Evolutionary conservation across 2,888 invertebrate genomes (phyloP).

Genomic region (Halocaridina rubra): DNA sequence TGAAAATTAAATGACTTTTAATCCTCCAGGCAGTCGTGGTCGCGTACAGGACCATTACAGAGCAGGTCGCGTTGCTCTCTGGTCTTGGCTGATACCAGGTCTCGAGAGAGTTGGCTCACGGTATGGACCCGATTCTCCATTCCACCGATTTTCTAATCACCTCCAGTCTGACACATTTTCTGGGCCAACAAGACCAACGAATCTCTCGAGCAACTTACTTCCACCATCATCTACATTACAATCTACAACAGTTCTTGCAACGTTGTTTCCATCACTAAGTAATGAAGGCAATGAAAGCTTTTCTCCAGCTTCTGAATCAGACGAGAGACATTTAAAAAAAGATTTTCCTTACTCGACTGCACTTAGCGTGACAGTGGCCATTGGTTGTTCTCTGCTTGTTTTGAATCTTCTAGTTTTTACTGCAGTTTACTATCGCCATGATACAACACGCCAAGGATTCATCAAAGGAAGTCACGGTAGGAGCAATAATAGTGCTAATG

Average conservation of each 20-base stretch:
- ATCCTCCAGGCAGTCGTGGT: conserved; percentile 46
- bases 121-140: conserved; percentile 59
- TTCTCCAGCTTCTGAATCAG: too few species aligned
- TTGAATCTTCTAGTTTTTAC: conserved; percentile 93
- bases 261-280: too few species aligned
- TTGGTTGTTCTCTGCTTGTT: conserved; percentile 91
- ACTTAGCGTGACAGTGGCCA: conserved; percentile 94
- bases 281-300: too few species aligned
- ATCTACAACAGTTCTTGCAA: too few species aligned
- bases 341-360: conserved; percentile 80
- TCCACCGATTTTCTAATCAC: conserved; percentile 55
- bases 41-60: conserved; percentile 93
- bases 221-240: too few species aligned
- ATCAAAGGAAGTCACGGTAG: conserved; percentile 15
- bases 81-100: conserved; percentile 94
- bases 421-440: conserved; percentile 77
- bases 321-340: not conserved
- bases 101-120: conserved; percentile 61
- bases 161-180: conserved; percentile 58
- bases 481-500: conserved; percentile 26
- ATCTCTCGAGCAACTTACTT: too few species aligned
- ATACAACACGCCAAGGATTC: conserved; percentile 20
- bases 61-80: conserved; percentile 93
- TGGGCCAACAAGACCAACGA: too few species aligned
- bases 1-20: not conserved